Evolutionary conservation across 1,140 invertebrate genomes (phyloP).

Genomic region (Caerostris darwini): DNA sequence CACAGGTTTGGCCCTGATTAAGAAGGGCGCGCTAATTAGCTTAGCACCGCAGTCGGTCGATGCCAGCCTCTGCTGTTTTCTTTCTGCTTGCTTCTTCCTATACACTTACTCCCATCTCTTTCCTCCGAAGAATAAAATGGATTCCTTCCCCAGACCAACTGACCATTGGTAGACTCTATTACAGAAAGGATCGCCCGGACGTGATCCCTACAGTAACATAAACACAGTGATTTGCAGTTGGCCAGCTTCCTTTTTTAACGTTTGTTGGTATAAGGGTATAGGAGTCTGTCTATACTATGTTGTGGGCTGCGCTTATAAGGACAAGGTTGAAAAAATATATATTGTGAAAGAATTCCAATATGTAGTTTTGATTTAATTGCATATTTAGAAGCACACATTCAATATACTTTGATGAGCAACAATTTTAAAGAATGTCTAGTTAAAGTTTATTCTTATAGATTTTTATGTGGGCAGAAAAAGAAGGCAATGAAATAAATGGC

Average conservation of each 20-base stretch:
- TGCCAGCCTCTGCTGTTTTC: slow-evolving; percentile 31
- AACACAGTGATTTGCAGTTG: background rate
- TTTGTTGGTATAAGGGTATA: background rate
- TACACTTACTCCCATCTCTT: background rate
- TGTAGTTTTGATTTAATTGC: no score
- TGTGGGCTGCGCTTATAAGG: no score
- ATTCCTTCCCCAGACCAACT: slow-evolving; percentile 6
- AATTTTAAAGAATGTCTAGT: no score
- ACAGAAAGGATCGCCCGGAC: slow-evolving; percentile 18
- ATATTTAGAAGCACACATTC: no score
- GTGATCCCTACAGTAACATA: slow-evolving; percentile 40
- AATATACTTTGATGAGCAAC: no score
- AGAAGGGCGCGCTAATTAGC: slow-evolving; percentile 66
- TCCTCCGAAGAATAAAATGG: background rate
- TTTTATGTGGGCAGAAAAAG: no score
- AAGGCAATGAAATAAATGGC: no score
- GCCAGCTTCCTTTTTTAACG: background rate
- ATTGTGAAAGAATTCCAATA: no score
- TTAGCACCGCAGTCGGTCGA: slow-evolving; percentile 56
- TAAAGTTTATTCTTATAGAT: no score
- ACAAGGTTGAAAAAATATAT: no score
- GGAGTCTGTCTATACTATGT: background rate
- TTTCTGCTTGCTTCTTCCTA: background rate
- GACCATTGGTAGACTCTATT: slow-evolving; percentile 54
- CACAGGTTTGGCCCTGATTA: slow-evolving; percentile 72